These are phyloP conservation scores for Acanthoscelides obtectus DNA, from an alignment of 2,888 invertebrate species.

Conservation along the genomic window DNA sequence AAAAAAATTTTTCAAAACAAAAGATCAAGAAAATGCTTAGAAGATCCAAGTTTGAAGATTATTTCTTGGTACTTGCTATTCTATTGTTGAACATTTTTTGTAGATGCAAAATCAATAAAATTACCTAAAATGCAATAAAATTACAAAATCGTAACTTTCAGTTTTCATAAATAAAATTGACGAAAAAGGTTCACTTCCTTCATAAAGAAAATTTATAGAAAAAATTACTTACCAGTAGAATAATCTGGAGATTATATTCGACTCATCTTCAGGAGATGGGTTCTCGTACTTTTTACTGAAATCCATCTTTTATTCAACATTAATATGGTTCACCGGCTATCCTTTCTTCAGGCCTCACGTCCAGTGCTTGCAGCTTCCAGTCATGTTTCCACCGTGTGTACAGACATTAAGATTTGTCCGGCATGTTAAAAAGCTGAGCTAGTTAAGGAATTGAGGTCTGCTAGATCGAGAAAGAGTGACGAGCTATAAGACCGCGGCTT, in stretches of 20 bases:
- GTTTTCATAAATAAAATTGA: not conserved
- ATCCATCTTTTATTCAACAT: constrained; percentile 51
- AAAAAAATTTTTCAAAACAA: no score
- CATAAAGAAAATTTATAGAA: no score
- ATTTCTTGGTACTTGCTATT: no score
- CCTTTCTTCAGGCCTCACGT: not conserved
- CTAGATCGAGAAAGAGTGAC: not conserved
- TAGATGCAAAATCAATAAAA: no score
- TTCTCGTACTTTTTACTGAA: constrained; percentile 57
- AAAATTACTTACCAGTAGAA: constrained; percentile 58
- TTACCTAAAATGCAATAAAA: no score
- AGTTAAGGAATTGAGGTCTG: not conserved
- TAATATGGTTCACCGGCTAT: not conserved
- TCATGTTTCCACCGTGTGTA: not conserved
- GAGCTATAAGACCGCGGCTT: not conserved
- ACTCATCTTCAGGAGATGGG: constrained; percentile 56
- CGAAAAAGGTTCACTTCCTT: no score
- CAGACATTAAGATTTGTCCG: not conserved
- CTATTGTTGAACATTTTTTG: no score
- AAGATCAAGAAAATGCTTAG: no score
- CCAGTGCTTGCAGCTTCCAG: not conserved
- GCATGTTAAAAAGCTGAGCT: no score
- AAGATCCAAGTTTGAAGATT: no score
- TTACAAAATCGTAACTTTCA: no score
- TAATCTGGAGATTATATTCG: constrained; percentile 57